Percentiles rank a stretch among this genome's conserved stretches.
These are phyloP conservation scores for Phengaris arion DNA, from an alignment of 2,888 invertebrate genomes.

Conservation along the genomic window DNA sequence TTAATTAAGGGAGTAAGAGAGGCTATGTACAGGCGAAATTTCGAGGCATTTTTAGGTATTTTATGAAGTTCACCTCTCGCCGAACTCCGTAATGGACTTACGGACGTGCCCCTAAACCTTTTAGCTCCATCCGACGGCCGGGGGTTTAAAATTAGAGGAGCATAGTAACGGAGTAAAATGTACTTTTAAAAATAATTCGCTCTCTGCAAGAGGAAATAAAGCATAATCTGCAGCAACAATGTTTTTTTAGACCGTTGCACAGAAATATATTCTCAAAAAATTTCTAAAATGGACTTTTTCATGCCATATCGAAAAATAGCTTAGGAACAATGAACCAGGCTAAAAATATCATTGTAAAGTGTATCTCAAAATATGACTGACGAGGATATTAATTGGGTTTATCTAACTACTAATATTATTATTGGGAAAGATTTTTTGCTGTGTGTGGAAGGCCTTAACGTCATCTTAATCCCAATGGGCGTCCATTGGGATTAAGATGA, in stretches of 20 bases:
- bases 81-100: constrained; percentile 6
- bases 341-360: too few relatives aligned
- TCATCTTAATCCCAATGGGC: too few relatives aligned
- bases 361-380: too few relatives aligned
- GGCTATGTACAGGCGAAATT: neutral
- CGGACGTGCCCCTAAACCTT: constrained; percentile 20
- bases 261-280: neutral
- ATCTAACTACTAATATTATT: too few relatives aligned
- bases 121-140: constrained; percentile 8
- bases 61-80: constrained; percentile 17
- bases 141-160: constrained; percentile 4
- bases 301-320: too few relatives aligned
- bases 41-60: constrained; percentile 6
- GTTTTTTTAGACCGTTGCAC: neutral
- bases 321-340: too few relatives aligned
- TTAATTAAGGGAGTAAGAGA: neutral
- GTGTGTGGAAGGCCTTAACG: too few relatives aligned
- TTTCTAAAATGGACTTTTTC: too few relatives aligned
- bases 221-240: neutral
- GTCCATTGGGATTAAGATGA: too few relatives aligned
- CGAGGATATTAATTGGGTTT: too few relatives aligned
- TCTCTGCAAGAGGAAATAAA: neutral
- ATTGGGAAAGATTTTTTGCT: too few relatives aligned
- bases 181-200: constrained; percentile 1
- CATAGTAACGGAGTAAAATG: neutral